Percentiles rank a stretch among this genome's conserved stretches.
Conservation (phyloP, 2,113 vertebrate genomes). For the Apteryx mantelli region DNA sequence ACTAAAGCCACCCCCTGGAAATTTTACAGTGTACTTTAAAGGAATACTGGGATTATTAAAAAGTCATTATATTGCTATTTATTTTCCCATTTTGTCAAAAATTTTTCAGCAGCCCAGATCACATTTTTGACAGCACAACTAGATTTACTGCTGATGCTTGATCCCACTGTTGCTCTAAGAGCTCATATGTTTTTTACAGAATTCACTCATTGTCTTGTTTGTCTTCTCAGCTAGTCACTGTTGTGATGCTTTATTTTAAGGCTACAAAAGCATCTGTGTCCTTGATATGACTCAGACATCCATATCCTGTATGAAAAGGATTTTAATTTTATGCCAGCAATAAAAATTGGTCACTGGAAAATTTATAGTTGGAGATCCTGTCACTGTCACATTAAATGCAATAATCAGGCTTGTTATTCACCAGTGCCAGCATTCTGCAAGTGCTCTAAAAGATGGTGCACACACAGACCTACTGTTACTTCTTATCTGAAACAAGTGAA, state of each 20-base stretch:
- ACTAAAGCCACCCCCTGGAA: neutral
- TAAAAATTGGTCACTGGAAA: conserved; percentile 35
- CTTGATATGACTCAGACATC: neutral
- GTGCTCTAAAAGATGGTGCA: neutral
- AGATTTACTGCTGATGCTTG: neutral
- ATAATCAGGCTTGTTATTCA: neutral
- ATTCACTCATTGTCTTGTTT: neutral
- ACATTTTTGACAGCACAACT: neutral
- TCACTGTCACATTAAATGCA: neutral
- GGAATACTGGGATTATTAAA: conserved; percentile 2
- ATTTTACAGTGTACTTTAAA: neutral
- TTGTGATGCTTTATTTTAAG: neutral
- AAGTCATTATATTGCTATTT: neutral
- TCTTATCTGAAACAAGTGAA: neutral
- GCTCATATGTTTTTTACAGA: neutral
- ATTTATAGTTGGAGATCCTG: neutral
- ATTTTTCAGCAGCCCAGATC: neutral
- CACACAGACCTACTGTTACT: neutral
- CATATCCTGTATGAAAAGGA: neutral
- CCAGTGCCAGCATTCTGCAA: neutral
- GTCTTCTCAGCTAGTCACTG: neutral
- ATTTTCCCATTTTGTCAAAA: neutral
- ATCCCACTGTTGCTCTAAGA: neutral
- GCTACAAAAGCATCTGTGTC: neutral
- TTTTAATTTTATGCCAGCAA: conserved; percentile 49